Percentiles rank a stretch among this genome's conserved stretches.
Evolutionary conservation across 2,797 vertebrate species (phyloP).

Genomic region (Manis pentadactyla): DNA sequence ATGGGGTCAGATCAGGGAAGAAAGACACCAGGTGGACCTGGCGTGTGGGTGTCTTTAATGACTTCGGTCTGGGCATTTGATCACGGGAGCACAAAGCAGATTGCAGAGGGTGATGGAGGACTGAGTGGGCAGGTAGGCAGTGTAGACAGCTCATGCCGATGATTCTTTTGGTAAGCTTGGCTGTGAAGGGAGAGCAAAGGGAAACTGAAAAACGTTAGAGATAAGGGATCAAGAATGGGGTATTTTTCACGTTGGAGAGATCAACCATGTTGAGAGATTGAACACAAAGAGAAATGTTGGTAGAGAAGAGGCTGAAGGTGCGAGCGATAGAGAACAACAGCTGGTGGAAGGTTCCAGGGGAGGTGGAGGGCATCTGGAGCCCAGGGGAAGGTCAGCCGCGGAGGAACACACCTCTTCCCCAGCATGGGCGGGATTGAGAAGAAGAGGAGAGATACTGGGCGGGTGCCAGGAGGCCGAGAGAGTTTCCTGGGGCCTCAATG

Average conservation of each 20-base stretch:
- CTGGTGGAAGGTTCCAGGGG: not conserved
- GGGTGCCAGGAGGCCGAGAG: not conserved
- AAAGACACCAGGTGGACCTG: not conserved
- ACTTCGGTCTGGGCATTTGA: not conserved
- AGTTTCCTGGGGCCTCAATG: not conserved
- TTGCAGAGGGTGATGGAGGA: not conserved
- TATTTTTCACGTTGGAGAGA: not conserved
- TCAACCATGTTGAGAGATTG: not conserved
- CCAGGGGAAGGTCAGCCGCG: rapidly evolving
- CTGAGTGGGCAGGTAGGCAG: not conserved
- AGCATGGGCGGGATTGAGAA: too few relatives aligned
- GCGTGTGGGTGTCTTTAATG: not conserved
- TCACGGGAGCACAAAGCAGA: not conserved
- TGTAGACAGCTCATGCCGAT: not conserved
- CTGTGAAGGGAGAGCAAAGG: not conserved
- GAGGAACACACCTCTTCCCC: not conserved
- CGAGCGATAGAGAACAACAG: rapidly evolving
- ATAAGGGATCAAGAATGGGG: not conserved
- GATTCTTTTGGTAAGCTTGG: not conserved
- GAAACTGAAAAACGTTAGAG: not conserved
- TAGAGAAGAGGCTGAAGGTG: not conserved
- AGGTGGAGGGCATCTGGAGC: not conserved
- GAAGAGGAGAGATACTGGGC: not conserved
- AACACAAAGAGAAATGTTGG: not conserved
- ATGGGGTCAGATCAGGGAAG: not conserved